These are phyloP conservation scores for Entomobrya multifasciata DNA, from an alignment of 2,888 invertebrate genomes.

Conservation along the genomic window DNA sequence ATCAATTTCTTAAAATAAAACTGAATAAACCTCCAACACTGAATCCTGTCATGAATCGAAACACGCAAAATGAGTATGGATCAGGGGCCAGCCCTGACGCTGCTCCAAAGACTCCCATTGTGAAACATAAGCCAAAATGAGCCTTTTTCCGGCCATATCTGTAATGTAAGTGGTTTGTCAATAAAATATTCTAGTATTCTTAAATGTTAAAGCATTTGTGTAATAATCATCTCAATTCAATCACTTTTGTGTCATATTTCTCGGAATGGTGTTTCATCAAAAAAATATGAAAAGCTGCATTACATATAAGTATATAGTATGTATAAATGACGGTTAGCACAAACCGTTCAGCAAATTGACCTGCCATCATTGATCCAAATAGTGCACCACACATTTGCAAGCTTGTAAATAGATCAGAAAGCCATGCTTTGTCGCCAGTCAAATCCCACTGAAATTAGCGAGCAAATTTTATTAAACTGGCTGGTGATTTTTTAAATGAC, in stretches of 20 bases:
- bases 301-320: slow-evolving; percentile 29
- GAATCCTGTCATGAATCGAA: slow-evolving; percentile 74
- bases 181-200: too few species aligned
- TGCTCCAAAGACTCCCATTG: slow-evolving; percentile 73
- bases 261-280: neutral
- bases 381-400: slow-evolving; percentile 74
- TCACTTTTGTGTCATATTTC: too few species aligned
- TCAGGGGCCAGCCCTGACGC: slow-evolving; percentile 75
- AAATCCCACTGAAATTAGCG: slow-evolving; percentile 69
- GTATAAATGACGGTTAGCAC: slow-evolving; percentile 17
- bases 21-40: slow-evolving; percentile 71
- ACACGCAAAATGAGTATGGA: slow-evolving; percentile 68
- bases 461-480: too few species aligned
- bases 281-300: neutral
- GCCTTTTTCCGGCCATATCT: slow-evolving; percentile 76
- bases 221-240: too few species aligned
- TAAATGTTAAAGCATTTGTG: too few species aligned
- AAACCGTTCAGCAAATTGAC: slow-evolving; percentile 73
- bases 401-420: slow-evolving; percentile 72
- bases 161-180: too few species aligned
- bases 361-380: slow-evolving; percentile 63
- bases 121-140: slow-evolving; percentile 71
- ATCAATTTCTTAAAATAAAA: too few species aligned
- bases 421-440: slow-evolving; percentile 59
- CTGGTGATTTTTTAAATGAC: too few species aligned